Percentiles rank a stretch among this genome's conserved stretches.
These are phyloP conservation scores for Kryphioiulus occultus DNA, from an alignment of 2,888 invertebrate species.

Conservation along the genomic window DNA sequence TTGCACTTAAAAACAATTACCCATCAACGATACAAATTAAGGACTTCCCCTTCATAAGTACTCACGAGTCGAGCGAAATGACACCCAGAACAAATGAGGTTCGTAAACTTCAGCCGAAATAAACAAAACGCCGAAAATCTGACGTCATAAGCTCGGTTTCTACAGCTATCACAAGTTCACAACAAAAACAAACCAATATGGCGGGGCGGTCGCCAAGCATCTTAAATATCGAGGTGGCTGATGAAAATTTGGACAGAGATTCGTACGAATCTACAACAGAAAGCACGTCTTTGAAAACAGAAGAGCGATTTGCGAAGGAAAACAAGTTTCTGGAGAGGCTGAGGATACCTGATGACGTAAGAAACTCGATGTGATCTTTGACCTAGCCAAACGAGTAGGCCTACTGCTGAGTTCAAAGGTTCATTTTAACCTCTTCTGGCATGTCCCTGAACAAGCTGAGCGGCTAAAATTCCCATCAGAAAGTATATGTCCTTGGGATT, in stretches of 20 bases:
- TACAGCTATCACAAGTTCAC: too few relatives aligned
- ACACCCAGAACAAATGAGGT: too few relatives aligned
- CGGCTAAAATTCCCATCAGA: too few relatives aligned
- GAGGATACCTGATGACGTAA: slow-evolving; percentile 61
- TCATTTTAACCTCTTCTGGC: neutral
- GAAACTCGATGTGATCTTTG: slow-evolving; percentile 54
- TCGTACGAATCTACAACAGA: slow-evolving; percentile 76
- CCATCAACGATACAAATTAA: too few relatives aligned
- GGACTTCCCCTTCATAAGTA: too few relatives aligned
- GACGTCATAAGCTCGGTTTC: neutral
- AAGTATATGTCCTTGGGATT: too few relatives aligned
- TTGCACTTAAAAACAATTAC: too few relatives aligned
- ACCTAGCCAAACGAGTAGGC: neutral
- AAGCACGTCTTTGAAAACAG: slow-evolving; percentile 72
- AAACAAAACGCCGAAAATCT: neutral
- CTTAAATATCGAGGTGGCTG: neutral
- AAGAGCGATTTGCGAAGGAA: slow-evolving; percentile 61
- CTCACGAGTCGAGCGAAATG: too few relatives aligned
- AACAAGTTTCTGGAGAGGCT: slow-evolving; percentile 57
- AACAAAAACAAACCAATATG: slow-evolving; percentile 14
- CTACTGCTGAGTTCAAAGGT: neutral
- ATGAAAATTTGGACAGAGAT: slow-evolving; percentile 62
- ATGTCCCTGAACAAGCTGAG: neutral
- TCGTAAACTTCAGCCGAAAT: neutral
- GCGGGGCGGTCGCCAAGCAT: neutral